Evolutionary conservation across 2,797 vertebrate genomes (phyloP).

Genomic region (Enteromius paludinosus): DNA sequence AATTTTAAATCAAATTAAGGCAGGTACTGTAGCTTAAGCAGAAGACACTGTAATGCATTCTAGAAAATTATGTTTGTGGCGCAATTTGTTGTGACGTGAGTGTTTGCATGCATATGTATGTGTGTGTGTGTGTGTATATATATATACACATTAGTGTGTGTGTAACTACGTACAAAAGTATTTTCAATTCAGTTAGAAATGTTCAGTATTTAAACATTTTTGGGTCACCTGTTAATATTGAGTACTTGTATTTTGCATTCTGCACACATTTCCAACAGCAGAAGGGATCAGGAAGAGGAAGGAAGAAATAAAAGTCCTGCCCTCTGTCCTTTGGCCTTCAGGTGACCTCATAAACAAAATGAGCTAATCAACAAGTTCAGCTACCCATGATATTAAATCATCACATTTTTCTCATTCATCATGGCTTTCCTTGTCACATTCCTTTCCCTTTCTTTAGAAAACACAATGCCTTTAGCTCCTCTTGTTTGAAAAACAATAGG

Average conservation of each 20-base stretch:
- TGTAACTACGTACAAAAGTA: too few species aligned
- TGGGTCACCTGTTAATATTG: too few species aligned
- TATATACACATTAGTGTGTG: too few species aligned
- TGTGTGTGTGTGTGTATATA: too few species aligned
- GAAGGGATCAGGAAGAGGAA: conserved; percentile 36
- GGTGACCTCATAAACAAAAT: conserved; percentile 23
- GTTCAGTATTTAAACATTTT: too few species aligned
- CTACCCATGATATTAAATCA: conserved; percentile 15
- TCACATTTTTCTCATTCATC: conserved; percentile 41
- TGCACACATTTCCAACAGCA: conserved; percentile 3
- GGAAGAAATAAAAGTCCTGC: conserved; percentile 42
- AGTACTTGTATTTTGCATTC: too few species aligned
- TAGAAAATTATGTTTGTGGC: too few species aligned
- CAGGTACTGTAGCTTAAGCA: too few species aligned
- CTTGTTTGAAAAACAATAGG: conserved; percentile 26
- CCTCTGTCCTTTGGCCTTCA: conserved; percentile 41
- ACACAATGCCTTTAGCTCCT: conserved; percentile 22
- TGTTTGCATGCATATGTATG: too few species aligned
- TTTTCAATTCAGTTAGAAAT: too few species aligned
- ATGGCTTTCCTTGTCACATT: conserved; percentile 19
- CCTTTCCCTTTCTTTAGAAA: conserved; percentile 25
- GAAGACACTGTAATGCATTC: too few species aligned
- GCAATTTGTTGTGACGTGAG: too few species aligned
- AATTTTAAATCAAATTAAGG: neutral
- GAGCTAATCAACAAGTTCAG: conserved; percentile 20